Evolutionary conservation across 1,140 invertebrate species (phyloP).

Genomic region (Tyrophagus putrescentiae): DNA sequence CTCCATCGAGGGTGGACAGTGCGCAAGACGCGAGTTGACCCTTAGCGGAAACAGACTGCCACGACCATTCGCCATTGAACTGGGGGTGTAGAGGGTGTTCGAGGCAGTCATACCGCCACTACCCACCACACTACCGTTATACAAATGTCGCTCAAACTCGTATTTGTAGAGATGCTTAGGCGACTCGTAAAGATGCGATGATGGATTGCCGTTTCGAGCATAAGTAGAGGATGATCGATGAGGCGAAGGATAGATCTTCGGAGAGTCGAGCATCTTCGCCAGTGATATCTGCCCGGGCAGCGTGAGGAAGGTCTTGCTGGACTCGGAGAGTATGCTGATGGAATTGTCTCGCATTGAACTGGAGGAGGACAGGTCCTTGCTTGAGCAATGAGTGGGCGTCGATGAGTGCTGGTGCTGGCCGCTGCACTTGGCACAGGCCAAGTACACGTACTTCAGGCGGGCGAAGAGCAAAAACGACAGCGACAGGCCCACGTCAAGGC

Average conservation of each 20-base stretch:
- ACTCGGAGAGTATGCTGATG: conserved; percentile 8
- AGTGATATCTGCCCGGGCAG: neutral
- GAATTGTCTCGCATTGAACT: conserved; percentile 8
- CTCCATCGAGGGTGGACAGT: neutral
- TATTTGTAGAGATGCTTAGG: conserved; percentile 8
- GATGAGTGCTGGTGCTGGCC: neutral
- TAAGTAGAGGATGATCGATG: neutral
- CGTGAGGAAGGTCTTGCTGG: conserved; percentile 11
- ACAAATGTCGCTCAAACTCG: neutral
- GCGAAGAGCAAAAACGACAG: neutral
- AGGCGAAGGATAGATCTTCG: conserved; percentile 5
- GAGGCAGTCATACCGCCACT: neutral
- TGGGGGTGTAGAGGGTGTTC: neutral
- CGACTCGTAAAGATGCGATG: conserved; percentile 10
- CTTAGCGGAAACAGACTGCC: conserved; percentile 2
- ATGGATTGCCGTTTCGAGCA: conserved; percentile 3
- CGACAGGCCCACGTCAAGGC: neutral
- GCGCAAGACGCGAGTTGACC: neutral
- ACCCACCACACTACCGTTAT: no score
- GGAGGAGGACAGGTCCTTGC: neutral
- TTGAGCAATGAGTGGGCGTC: neutral
- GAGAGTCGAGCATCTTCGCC: neutral
- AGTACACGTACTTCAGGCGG: neutral
- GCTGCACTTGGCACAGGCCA: no score
- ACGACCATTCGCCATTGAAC: neutral